Evolutionary conservation across 2,888 invertebrate species (phyloP), one percentile per base, ranked within the genome.

Genomic region (Crematogaster levior): DNA sequence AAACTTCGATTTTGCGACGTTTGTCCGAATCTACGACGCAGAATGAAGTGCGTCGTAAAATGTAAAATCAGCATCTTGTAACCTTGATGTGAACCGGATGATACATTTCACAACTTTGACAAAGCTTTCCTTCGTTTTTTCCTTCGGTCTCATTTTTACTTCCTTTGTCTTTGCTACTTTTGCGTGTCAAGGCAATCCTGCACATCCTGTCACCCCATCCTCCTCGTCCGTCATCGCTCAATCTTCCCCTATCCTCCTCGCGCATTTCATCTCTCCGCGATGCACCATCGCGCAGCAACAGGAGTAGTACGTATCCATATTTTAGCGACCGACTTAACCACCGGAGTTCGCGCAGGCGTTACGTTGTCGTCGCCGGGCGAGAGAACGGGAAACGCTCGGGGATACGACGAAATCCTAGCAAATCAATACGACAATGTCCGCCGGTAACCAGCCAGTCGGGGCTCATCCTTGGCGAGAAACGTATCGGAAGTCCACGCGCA

Each of bases 341-440:
- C 34, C 77, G 27, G 68, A 75, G 82, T 82, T 77, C 83, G 89
- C 89, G 89, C 89, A 90, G 24, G 89, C 89, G 89, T 83, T 65
- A 58, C 43, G 12, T 21, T 34, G 34, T 53, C 70, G 10, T 72
- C 58, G 43, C 46, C 46, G 40, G 27, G 51, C 53, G 30, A 18
- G 51, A 48, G 83, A 48, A 63, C 56, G 73, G 51, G 82, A 66
- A 72, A 61, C 18, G 66, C 74, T 37, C 61, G 82, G 73, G 82
- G 82, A 21, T 40, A 72, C 61, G 74, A 70, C 56, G n/a, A 56
- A 34, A 60, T 46, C 60, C 46, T 61, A 53, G 83, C 30, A 82
- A 93, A 94, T 94, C 94, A 94, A 94, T 94, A 94, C 93, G 92
- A 91, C 92, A 92, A 93, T 93, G 93, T 92, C 94, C 93, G 92